Evolutionary conservation across 2,888 invertebrate genomes (phyloP), one percentile per base, ranked within the genome.

Genomic region (Adela reaumurella): DNA sequence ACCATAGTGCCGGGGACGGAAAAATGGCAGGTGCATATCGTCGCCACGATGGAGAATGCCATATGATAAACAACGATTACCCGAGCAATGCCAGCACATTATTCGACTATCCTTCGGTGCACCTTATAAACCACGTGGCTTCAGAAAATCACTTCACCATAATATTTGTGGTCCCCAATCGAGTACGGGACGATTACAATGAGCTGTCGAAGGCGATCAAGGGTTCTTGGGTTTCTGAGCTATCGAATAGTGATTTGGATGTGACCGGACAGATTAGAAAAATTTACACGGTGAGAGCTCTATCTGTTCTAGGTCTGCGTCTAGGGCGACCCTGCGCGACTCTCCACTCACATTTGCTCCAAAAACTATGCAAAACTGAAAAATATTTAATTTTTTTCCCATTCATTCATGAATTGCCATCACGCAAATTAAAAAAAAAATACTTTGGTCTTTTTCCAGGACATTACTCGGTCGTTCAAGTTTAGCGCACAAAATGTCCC

Each of bases 1-100:
- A 87, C 60, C 94, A 94, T 63, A 67, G 72, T 55, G 92, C 91
- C 19, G 90, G 92, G 1, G 92, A 93, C 63, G 92, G 92, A 44
- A 86, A 86, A 71, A 65, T 83, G 29, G 86, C 81, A 1, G 88
- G 88, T 1, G 82, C 88, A 19, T 74, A 85, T 20, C 78, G 84
- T 56, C 89, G 90, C 0, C 89, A 89, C 57, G 89, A 90, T 60
- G 88, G 85, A 1, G 61, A 74, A 53, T 91, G 91, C 56, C 85
- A 90, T 58, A 74, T 86, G 57, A 47, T 65, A 29, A 57, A 71
- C 1, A 73, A 83, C 18, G 67, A 71, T 48, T 89, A 90, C 62
- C 80, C 79, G 4, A 78, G 83, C 51, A 74, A 74, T 58, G n/a
- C 8, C 51, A 70, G 71, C 29, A 63, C 81, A 11, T 63, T 69